Evolutionary conservation across 2,797 vertebrate genomes (phyloP).

Genomic region (Sebastes aleutianus): DNA sequence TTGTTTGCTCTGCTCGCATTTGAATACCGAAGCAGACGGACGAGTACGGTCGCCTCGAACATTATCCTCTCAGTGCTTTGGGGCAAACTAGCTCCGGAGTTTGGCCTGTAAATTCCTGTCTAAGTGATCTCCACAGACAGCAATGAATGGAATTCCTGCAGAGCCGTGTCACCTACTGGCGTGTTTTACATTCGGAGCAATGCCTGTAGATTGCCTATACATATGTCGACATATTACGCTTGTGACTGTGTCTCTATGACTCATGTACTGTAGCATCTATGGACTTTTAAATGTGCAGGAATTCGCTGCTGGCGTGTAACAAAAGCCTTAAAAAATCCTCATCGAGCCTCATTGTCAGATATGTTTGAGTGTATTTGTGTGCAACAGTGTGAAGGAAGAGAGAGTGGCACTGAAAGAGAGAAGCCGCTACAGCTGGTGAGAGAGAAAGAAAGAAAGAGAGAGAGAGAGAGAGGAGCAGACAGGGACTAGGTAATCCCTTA

Average conservation of each 20-base stretch:
- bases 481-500: conserved; percentile 77
- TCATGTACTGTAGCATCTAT: not conserved
- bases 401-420: conserved; percentile 28
- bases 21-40: conserved; percentile 51
- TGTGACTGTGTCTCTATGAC: not conserved
- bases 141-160: conserved; percentile 72
- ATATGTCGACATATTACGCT: not conserved
- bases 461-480: conserved; percentile 36
- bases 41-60: conserved; percentile 16
- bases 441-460: conserved; percentile 2
- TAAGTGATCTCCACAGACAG: conserved; percentile 64
- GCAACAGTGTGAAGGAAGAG: not conserved
- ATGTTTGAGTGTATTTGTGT: not conserved
- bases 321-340: not conserved
- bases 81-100: conserved; percentile 41
- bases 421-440: conserved; percentile 23
- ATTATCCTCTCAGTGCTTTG: conserved; percentile 30
- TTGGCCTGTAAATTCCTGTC: conserved; percentile 72
- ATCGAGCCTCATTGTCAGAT: not conserved
- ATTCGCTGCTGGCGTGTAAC: not conserved
- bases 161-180: conserved; percentile 58
- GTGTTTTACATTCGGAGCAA: conserved; percentile 26
- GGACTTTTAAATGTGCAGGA: not conserved
- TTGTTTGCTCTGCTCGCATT: conserved; percentile 40
- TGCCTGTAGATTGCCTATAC: not conserved